phyloP scores from a whole-genome alignment of 2,888 invertebrate species.

The Mylabris sibirica region DNA sequence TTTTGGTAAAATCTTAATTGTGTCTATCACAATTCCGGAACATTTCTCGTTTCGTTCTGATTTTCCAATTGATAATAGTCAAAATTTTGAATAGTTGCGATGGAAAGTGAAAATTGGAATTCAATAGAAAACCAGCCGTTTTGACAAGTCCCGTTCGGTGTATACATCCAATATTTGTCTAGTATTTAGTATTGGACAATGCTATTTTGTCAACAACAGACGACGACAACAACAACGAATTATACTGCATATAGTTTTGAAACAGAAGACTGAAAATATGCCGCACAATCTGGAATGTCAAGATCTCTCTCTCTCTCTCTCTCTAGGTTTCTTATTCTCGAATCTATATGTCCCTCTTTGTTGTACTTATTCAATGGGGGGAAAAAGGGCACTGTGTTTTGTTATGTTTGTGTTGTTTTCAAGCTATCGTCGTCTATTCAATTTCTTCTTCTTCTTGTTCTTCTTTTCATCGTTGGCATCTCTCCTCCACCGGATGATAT shows the following conservation, averaged over 20 bases:
- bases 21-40: too few species aligned
- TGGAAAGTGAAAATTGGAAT: too few species aligned
- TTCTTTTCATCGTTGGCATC: background rate
- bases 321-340: background rate
- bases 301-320: background rate
- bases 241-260: background rate
- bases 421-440: slow-evolving; percentile 3
- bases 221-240: background rate
- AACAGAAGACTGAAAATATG: slow-evolving; percentile 6
- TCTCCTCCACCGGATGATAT: slow-evolving; percentile 13
- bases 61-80: too few species aligned
- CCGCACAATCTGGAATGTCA: slow-evolving; percentile 10
- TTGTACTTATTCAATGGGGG: background rate
- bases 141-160: background rate
- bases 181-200: background rate
- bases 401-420: background rate
- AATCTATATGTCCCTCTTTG: background rate
- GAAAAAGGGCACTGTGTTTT: slow-evolving; percentile 2
- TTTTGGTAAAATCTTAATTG: background rate
- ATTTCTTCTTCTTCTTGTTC: background rate
- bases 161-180: slow-evolving; percentile 8
- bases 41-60: too few species aligned
- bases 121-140: background rate
- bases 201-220: slow-evolving; percentile 1
- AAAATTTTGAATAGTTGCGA: too few species aligned